Conservation (phyloP, 2,797 vertebrate genomes). For the Ctenopoma multispine region DNA sequence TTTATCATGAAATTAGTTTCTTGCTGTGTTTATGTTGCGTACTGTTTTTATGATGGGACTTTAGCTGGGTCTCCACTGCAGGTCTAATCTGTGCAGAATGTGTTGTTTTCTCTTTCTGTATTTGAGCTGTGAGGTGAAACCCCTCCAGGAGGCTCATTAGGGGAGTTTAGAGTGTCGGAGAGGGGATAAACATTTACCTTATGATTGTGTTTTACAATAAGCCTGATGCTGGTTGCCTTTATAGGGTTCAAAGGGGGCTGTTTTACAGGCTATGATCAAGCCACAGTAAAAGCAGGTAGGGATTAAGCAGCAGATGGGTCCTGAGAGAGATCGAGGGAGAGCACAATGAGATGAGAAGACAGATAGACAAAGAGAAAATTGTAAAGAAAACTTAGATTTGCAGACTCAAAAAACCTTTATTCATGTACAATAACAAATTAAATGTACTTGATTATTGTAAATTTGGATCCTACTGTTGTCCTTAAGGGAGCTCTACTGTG, state of each 20-base stretch:
- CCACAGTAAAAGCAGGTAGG: constrained; percentile 86
- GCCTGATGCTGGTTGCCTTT: constrained; percentile 90
- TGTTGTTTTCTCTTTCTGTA: constrained; percentile 47
- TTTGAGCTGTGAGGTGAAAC: constrained; percentile 54
- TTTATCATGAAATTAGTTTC: constrained; percentile 38
- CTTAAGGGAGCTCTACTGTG: constrained; percentile 1
- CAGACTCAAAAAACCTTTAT: not conserved
- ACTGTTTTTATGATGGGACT: constrained; percentile 54
- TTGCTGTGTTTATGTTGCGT: constrained; percentile 50
- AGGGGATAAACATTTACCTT: constrained; percentile 93
- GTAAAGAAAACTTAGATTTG: not conserved
- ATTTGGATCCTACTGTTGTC: constrained; percentile 1
- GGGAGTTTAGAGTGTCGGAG: constrained; percentile 85
- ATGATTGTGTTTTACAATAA: constrained; percentile 93
- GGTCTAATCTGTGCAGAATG: constrained; percentile 54
- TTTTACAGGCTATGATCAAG: constrained; percentile 92
- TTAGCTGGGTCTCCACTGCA: constrained; percentile 38
- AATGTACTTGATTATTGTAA: constrained; percentile 4
- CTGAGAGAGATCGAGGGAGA: constrained; percentile 39
- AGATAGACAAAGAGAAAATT: constrained; percentile 10
- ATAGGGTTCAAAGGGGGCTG: constrained; percentile 90
- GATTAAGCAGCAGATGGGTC: constrained; percentile 86
- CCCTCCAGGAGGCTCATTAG: constrained; percentile 85
- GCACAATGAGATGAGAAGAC: constrained; percentile 31
- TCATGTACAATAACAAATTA: not conserved